Percentiles rank a stretch among this genome's conserved stretches.
Conservation (phyloP, 2,797 vertebrate genomes). For the Enteromius viviparus region DNA sequence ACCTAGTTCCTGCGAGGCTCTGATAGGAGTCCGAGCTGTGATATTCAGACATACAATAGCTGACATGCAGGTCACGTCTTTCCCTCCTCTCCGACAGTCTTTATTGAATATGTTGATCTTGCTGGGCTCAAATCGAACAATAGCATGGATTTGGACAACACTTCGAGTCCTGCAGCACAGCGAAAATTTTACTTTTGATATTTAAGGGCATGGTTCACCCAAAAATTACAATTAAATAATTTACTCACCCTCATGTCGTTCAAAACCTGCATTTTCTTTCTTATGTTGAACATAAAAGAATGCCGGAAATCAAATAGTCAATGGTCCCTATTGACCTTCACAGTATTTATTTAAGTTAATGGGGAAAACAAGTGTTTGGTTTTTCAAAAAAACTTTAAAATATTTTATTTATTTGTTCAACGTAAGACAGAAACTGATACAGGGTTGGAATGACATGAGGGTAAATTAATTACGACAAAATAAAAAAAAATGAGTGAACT, state of each 20-base stretch:
- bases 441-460: background rate
- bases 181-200: background rate
- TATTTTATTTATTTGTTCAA: background rate
- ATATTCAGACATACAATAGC: conserved; percentile 91
- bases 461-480: background rate
- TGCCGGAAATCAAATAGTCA: too few species aligned
- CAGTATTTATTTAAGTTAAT: background rate
- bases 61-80: conserved; percentile 93
- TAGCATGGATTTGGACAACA: conserved; percentile 85
- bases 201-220: background rate
- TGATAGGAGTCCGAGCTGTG: conserved; percentile 82
- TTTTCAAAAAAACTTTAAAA: background rate
- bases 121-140: conserved; percentile 87
- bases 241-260: background rate
- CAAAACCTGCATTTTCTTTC: background rate
- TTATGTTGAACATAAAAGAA: background rate
- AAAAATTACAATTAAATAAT: background rate
- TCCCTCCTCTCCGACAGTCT: conserved; percentile 89
- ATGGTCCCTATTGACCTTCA: background rate
- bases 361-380: background rate
- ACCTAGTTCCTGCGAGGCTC: conserved; percentile 85
- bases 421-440: background rate
- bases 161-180: conserved; percentile 85
- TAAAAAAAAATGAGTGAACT: background rate
- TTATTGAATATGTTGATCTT: conserved; percentile 98